Evolutionary conservation across 2,888 invertebrate species (phyloP), one percentile per base, ranked within the genome.

Genomic region (Himalopsyche anomala): DNA sequence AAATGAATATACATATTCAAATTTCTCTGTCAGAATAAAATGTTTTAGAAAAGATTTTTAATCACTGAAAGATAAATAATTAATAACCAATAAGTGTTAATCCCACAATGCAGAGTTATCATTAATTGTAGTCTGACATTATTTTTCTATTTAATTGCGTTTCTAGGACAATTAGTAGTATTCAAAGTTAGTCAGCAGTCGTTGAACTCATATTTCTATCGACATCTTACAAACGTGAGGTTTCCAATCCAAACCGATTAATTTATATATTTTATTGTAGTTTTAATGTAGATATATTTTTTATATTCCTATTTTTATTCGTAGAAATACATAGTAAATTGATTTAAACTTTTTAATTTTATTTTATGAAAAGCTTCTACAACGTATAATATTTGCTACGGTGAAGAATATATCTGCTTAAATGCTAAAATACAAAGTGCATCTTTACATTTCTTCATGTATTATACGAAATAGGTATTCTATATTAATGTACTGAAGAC

Each of bases 81-180:
- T 11, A 45, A 45, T 45, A 45, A 9, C 45, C 45, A 11, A 45
- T 45, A 8, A 45, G 45, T 45, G 2, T 45, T 9, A 45, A 11
- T 45, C 45, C 2, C 9, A 45, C 15, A 15, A 36, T 74, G 74
- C 74, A 74, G 74, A 74, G 74, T 38, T 74, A 74, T 74, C 74
- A 74, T 74, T 74, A 74, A 74, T 74, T 74, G 74, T 74, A 74
- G 38, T 38, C 11, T 5, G 36, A 74, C 74, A 36, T 74, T 36
- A 74, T 74, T 74, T 74, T 74, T 15, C 28, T 74, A 38, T 74
- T 74, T 74, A 38, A 74, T 74, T 74, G 74, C 74, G 74, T 74
- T 74, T 74, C 12, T 74, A 74, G 74, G 74, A 38, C 4, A 36
- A 38, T 38, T 12, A 38, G 38, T 74, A 69, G 69, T 28, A 9